Percentiles rank a stretch among this genome's conserved stretches.
Conservation (phyloP, 2,797 vertebrate species). For the Poecilia wingei region DNA sequence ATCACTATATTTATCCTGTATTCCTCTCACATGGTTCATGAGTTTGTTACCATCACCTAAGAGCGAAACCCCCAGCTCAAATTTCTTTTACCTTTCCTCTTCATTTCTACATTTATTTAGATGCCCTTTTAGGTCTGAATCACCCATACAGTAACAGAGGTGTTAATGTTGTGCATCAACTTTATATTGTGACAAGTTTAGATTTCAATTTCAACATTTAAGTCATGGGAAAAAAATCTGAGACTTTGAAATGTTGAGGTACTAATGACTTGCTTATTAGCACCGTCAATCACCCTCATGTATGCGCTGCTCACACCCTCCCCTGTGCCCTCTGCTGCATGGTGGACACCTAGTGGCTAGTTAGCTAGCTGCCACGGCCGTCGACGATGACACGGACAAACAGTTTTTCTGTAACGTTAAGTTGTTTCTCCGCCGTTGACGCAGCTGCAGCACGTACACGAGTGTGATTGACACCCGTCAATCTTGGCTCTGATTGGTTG, state of each 20-base stretch:
- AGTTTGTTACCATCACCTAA: background rate
- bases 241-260: slow-evolving; percentile 10
- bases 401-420: too few relatives aligned
- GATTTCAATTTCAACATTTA: background rate
- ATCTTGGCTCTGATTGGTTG: too few relatives aligned
- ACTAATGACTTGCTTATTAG: background rate
- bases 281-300: too few relatives aligned
- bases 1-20: background rate
- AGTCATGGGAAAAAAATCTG: background rate
- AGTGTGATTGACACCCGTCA: too few relatives aligned
- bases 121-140: background rate
- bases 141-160: background rate
- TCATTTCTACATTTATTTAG: background rate
- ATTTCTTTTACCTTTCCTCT: background rate
- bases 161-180: background rate
- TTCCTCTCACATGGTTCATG: background rate
- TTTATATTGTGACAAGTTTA: background rate
- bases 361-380: too few relatives aligned
- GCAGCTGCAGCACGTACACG: too few relatives aligned
- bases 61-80: background rate
- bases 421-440: too few relatives aligned
- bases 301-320: too few relatives aligned
- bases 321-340: too few relatives aligned
- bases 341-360: too few relatives aligned
- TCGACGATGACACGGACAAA: too few relatives aligned